These are phyloP conservation scores for Rostratula benghalensis DNA, from an alignment of 2,113 vertebrate species.

Conservation along the genomic window DNA sequence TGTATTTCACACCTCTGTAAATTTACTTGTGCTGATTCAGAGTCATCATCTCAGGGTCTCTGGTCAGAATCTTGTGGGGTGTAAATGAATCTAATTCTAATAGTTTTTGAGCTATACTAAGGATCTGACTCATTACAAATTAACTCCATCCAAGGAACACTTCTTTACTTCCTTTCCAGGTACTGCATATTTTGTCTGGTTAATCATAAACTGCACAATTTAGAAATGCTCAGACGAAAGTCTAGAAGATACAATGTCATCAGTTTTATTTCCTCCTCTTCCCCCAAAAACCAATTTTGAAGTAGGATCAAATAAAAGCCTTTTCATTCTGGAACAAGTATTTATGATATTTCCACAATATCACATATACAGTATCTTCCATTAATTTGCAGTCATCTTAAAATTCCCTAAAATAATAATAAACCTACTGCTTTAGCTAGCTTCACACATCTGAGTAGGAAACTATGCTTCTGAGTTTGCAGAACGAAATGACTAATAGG, in stretches of 20 bases:
- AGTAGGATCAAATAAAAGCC: neutral
- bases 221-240: neutral
- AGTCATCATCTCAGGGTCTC: neutral
- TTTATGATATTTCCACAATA: neutral
- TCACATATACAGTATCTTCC: neutral
- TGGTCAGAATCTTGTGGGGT: neutral
- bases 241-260: neutral
- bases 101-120: neutral
- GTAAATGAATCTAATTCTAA: neutral
- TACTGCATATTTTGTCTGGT: neutral
- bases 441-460: neutral
- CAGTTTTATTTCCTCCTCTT: neutral
- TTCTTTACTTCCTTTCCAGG: neutral
- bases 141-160: neutral
- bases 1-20: neutral
- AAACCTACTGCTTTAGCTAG: neutral
- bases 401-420: neutral
- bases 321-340: neutral
- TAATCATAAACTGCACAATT: neutral
- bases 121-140: neutral
- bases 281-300: neutral
- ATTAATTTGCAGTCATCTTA: neutral
- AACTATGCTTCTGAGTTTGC: neutral
- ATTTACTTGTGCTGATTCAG: neutral
- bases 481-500: neutral